phyloP scores from a whole-genome alignment of 2,797 vertebrate species.

The Erethizon dorsatum region DNA sequence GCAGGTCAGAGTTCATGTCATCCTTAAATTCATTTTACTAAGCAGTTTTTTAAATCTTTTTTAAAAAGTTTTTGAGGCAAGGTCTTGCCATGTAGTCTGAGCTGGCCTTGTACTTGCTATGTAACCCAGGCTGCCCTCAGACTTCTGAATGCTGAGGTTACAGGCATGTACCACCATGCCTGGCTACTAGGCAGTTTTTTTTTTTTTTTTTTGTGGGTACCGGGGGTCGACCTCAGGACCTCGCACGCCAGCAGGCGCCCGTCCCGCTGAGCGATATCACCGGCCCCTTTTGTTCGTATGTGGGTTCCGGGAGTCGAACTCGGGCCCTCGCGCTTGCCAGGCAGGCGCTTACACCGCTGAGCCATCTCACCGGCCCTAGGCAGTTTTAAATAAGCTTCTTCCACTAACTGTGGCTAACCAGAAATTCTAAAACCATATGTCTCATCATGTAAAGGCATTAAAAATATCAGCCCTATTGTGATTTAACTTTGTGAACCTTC shows the following conservation, averaged over 20 bases:
- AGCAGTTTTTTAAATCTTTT: not conserved
- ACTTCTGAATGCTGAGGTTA: not conserved
- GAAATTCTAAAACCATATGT: constrained; percentile 68
- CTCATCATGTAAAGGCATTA: constrained; percentile 58
- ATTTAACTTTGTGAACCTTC: constrained; percentile 63
- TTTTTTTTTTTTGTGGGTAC: no score
- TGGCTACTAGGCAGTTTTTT: not conserved
- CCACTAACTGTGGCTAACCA: constrained; percentile 51
- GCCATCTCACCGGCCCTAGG: not conserved
- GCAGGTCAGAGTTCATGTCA: constrained; percentile 42
- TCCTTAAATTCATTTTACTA: constrained; percentile 61
- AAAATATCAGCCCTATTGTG: constrained; percentile 65
- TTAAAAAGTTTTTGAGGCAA: not conserved
- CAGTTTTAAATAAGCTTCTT: constrained; percentile 66
- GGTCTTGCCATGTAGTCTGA: not conserved
- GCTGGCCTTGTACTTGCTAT: not conserved
- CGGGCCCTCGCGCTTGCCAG: no score
- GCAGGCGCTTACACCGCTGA: no score
- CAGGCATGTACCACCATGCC: not conserved
- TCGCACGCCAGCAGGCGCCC: no score
- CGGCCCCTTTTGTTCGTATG: no score
- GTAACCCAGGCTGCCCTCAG: not conserved
- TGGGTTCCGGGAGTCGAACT: no score
- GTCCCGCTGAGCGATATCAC: no score
- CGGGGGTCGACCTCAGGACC: no score